Evolutionary conservation across 2,888 invertebrate genomes (phyloP).

Genomic region (Noctua pronuba): DNA sequence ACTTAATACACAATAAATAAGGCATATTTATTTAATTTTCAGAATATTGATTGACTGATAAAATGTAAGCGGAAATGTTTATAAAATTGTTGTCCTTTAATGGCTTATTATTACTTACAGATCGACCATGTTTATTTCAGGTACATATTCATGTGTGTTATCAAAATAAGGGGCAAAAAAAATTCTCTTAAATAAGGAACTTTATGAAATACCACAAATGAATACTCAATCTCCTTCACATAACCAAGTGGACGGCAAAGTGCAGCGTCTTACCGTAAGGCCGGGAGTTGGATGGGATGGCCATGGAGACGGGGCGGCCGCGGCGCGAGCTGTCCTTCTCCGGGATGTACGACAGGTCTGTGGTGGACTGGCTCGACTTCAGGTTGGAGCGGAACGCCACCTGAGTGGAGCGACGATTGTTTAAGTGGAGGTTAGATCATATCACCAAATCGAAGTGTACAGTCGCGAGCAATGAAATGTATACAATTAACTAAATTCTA

Average conservation of each 20-base stretch:
- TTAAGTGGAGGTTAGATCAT: not conserved
- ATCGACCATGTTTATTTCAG: not conserved
- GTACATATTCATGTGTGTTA: not conserved
- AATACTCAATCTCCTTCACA: conserved; percentile 27
- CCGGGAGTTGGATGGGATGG: conserved; percentile 81
- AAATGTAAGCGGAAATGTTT: not conserved
- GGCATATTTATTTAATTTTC: not conserved
- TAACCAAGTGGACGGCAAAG: not conserved
- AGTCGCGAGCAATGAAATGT: not conserved
- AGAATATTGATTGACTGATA: not conserved
- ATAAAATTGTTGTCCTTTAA: not conserved
- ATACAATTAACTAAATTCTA: not conserved
- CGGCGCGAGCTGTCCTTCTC: conserved; percentile 87
- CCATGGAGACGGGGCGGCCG: conserved; percentile 85
- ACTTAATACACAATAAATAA: not conserved
- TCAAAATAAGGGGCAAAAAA: not conserved
- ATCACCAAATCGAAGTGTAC: not conserved
- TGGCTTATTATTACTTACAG: not conserved
- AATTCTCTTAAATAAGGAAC: not conserved
- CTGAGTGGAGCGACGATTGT: conserved; percentile 65
- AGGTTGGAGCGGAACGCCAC: conserved; percentile 92
- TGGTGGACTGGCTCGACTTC: conserved; percentile 96
- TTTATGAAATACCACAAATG: not conserved
- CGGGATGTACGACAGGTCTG: conserved; percentile 94
- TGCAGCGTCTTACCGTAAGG: conserved; percentile 79